Conservation (phyloP, 2,888 invertebrate genomes). For the Serripes groenlandicus region DNA sequence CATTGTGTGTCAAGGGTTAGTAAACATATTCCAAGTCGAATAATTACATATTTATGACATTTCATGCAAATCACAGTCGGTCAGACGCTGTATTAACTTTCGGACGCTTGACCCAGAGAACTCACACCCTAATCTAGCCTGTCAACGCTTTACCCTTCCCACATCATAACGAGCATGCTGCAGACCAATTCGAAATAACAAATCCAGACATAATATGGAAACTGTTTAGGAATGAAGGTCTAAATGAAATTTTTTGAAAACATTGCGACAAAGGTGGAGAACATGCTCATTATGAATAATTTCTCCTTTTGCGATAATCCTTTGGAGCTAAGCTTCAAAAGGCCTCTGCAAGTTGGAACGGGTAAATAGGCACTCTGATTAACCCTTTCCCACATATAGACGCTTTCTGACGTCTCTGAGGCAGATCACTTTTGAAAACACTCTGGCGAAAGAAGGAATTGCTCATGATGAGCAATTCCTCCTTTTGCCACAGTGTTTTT, state of each 20-base stretch:
- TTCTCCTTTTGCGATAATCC: not conserved
- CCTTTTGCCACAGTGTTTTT: too few species aligned
- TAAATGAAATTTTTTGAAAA: not conserved
- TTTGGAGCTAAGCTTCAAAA: not conserved
- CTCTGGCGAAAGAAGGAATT: too few species aligned
- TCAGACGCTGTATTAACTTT: constrained; percentile 14
- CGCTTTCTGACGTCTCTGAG: too few species aligned
- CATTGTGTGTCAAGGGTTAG: constrained; percentile 21
- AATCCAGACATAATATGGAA: too few species aligned
- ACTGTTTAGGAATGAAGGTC: not conserved
- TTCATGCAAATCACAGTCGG: constrained; percentile 19
- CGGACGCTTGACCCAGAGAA: constrained; percentile 13
- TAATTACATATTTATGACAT: constrained; percentile 25
- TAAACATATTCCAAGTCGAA: constrained; percentile 19
- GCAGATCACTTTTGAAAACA: too few species aligned
- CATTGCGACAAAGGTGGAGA: not conserved
- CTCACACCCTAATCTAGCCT: too few species aligned
- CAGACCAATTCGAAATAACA: too few species aligned
- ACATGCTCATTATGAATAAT: not conserved
- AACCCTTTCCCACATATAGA: too few species aligned
- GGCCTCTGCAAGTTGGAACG: not conserved
- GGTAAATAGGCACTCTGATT: too few species aligned
- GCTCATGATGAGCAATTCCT: too few species aligned
- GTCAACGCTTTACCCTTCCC: too few species aligned
- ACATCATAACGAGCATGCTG: too few species aligned